A percentile compares a stretch with the other conserved stretches of the same genome.
phyloP scores from a whole-genome alignment of 2,797 vertebrate species.

The Mormyrops boulengeri region DNA sequence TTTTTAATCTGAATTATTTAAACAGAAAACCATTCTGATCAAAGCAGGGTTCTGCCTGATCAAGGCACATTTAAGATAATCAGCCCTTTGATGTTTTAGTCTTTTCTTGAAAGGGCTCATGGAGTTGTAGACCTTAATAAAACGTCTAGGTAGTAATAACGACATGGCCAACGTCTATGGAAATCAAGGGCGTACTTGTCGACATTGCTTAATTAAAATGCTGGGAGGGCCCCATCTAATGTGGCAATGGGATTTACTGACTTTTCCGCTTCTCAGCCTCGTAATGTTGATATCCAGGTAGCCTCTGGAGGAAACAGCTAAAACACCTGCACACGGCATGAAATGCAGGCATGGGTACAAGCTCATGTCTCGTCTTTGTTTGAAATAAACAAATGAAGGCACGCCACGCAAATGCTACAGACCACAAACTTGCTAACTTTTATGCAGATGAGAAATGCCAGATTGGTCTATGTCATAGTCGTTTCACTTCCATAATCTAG shows the following conservation, averaged over 20 bases:
- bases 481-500: slow-evolving; percentile 31
- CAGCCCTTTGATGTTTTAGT: not conserved
- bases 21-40: slow-evolving; percentile 9
- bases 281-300: slow-evolving; percentile 37
- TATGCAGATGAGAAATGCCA: slow-evolving; percentile 36
- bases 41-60: not conserved
- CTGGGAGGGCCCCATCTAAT: slow-evolving; percentile 25
- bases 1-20: not conserved
- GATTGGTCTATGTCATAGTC: slow-evolving; percentile 50
- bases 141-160: not conserved
- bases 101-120: not conserved
- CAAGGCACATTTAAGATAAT: not conserved
- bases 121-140: not conserved
- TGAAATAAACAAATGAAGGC: slow-evolving; percentile 36
- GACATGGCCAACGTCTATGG: slow-evolving; percentile 18
- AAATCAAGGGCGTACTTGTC: slow-evolving; percentile 17
- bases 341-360: slow-evolving; percentile 17
- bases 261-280: slow-evolving; percentile 42
- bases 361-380: not conserved
- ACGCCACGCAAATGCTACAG: not conserved
- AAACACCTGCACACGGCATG: slow-evolving; percentile 26
- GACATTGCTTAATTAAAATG: slow-evolving; percentile 37
- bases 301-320: slow-evolving; percentile 22
- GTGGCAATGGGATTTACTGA: slow-evolving; percentile 17
- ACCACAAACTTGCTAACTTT: slow-evolving; percentile 32